Percentiles rank a stretch among this genome's conserved stretches.
phyloP scores from a whole-genome alignment of 2,888 invertebrate species.

The Carabus problematicus region DNA sequence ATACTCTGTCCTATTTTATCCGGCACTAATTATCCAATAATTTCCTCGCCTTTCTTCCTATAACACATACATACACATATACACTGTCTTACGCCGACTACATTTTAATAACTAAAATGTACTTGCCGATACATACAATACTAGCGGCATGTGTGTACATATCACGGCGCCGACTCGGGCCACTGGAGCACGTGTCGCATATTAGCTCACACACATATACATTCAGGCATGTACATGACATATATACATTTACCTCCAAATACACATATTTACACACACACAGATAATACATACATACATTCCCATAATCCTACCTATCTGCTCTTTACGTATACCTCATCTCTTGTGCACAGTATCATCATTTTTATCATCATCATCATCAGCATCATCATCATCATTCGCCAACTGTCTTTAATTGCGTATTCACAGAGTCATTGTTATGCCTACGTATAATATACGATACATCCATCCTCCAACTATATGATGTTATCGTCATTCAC shows the following conservation, averaged over 20 bases:
- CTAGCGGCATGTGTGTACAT: conserved; percentile 23
- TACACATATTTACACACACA: conserved; percentile 3
- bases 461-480: no score
- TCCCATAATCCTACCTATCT: conserved; percentile 6
- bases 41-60: not conserved
- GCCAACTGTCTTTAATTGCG: not conserved
- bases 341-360: not conserved
- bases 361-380: not conserved
- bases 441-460: no score
- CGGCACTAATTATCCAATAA: not conserved
- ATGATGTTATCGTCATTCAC: no score
- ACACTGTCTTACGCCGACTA: not conserved
- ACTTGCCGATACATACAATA: not conserved
- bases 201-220: not conserved
- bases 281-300: no score
- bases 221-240: conserved; percentile 4
- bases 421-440: no score
- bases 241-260: not conserved
- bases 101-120: not conserved
- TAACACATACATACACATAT: not conserved
- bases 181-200: conserved; percentile 22
- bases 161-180: conserved; percentile 30
- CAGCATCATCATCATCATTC: not conserved
- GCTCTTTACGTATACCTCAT: not conserved
- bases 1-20: conserved; percentile 13